Base-by-base conservation (phyloP, 2,888 invertebrate genomes). In the Phortica magna region DNA sequence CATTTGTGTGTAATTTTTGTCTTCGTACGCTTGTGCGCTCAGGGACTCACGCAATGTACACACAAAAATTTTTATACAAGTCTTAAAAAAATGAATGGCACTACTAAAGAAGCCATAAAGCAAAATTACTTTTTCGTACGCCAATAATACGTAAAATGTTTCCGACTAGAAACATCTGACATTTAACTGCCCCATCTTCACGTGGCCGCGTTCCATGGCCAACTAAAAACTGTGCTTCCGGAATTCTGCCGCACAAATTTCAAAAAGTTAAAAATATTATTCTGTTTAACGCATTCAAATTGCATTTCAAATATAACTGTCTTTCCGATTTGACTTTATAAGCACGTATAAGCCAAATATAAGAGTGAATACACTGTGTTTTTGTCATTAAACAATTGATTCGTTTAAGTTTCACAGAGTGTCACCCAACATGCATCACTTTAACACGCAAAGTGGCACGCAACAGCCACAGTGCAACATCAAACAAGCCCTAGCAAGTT, bases 71-170 rank as follows among this genome's bases (percentile, higher is more conserved):
- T 17, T 59, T 59, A 59, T 59, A 81, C 7, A 78, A 78, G 83
- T 78, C 84, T 84, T 83, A 84, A n/a, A 55, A 55, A 55, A 31
- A 83, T 84, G 83, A 82, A 84, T 80, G 76, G 83, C 31, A 83
- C 82, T 82, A 83, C 84, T 84, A 84, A 82, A 84, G 84, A 84
- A 83, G 84, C 83, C 84, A 80, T 84, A 81, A 81, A 80, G 80
- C 80, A 80, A 73, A 75, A 68, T 12, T 70, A 76, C 75, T 31
- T 31, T 31, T 31, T 31, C 31, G 31, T 31, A 70, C 74, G 73
- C 71, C 42, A 71, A 39, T 74, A 61, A 61, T 61, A 61, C 61
- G 61, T 61, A 61, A 61, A 61, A 31, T 48, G 48, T 48, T 0
- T 9, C 10, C n/a, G n/a, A n/a, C n/a, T 14, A 48, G 7, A 48